Evolutionary conservation across 2,888 invertebrate genomes (phyloP).

Genomic region (Taphrorychus bicolor): DNA sequence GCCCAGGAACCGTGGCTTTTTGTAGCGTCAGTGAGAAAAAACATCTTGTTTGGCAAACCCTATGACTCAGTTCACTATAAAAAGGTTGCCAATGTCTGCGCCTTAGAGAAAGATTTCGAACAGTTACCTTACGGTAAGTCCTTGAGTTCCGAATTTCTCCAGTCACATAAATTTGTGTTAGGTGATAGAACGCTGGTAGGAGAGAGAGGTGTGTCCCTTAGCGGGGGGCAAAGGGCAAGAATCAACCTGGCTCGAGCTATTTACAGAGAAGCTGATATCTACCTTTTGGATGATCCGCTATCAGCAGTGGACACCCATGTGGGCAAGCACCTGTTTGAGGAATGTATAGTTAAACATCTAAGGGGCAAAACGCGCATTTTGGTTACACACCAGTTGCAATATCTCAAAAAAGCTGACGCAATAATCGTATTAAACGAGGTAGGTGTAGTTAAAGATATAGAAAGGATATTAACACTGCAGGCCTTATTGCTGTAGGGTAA

Average conservation of each 20-base stretch:
- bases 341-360: constrained; percentile 69
- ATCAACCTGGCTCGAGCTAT: constrained; percentile 80
- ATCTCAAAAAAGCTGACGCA: constrained; percentile 64
- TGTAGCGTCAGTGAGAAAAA: constrained; percentile 67
- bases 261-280: constrained; percentile 78
- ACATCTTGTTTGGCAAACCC: constrained; percentile 71
- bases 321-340: constrained; percentile 76
- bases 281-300: constrained; percentile 80
- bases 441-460: background rate
- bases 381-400: constrained; percentile 77
- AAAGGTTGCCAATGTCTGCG: constrained; percentile 66
- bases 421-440: constrained; percentile 65
- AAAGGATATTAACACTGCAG: background rate
- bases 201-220: constrained; percentile 78
- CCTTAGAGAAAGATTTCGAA: constrained; percentile 70
- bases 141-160: background rate
- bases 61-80: constrained; percentile 61
- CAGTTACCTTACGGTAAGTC: constrained; percentile 60
- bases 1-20: constrained; percentile 75
- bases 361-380: constrained; percentile 68
- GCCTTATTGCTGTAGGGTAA: constrained; percentile 37
- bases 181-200: constrained; percentile 66
- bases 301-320: constrained; percentile 83
- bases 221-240: constrained; percentile 83
- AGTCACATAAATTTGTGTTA: background rate